phyloP scores from a whole-genome alignment of 2,888 invertebrate species.

The Drosophila planitibia region DNA sequence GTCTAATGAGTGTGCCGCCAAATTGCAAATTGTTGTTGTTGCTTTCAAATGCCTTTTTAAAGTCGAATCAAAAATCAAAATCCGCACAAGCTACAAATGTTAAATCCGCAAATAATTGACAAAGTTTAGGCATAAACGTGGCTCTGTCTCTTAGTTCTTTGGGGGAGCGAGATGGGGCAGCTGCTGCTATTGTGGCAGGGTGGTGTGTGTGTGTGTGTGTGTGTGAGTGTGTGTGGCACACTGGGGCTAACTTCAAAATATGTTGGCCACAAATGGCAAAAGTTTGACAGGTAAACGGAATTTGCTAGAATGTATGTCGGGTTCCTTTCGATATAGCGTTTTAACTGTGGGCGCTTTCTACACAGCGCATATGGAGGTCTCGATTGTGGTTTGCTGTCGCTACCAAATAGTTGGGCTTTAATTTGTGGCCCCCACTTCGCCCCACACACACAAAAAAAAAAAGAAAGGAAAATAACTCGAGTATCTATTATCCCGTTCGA shows the following conservation, averaged over 20 bases:
- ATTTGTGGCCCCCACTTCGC: conserved; percentile 40
- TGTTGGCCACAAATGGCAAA: conserved; percentile 82
- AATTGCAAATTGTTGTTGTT: conserved; percentile 40
- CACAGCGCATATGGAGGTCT: conserved; percentile 9
- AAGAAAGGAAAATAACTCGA: conserved; percentile 16
- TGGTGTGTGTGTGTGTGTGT: conserved; percentile 13
- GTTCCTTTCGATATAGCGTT: conserved; percentile 2
- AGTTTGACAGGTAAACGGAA: conserved; percentile 81
- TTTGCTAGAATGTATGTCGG: conserved; percentile 65
- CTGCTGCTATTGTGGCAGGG: conserved; percentile 18
- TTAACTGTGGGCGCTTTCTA: conserved; percentile 1
- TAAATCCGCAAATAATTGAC: conserved; percentile 81
- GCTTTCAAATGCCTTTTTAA: conserved; percentile 63
- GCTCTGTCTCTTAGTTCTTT: conserved; percentile 62
- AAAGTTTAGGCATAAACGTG: conserved; percentile 81
- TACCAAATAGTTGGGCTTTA: conserved; percentile 35
- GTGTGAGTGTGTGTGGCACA: conserved; percentile 29
- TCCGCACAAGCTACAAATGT: conserved; percentile 80
- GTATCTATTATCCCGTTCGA: conserved; percentile 67
- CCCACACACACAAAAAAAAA: not conserved
- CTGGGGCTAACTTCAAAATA: conserved; percentile 76
- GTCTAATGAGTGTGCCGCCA: conserved; percentile 39
- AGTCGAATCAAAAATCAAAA: conserved; percentile 80
- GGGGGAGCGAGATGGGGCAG: conserved; percentile 19
- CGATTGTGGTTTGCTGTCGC: conserved; percentile 26